Base-by-base conservation (phyloP, 2,888 invertebrate species). In the Amiota mariae region DNA sequence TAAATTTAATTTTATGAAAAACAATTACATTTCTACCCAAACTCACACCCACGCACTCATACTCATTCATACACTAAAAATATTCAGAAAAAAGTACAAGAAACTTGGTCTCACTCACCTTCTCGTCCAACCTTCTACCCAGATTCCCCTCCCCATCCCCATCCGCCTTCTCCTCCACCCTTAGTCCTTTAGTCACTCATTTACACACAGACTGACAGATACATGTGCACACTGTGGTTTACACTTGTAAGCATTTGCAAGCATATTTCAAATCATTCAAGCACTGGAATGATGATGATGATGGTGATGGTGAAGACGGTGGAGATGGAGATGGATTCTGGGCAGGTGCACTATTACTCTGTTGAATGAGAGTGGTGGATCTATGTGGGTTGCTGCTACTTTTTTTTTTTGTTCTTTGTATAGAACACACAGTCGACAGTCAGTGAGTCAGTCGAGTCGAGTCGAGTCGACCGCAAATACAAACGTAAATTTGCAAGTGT, bases 1-100 rank as follows among this genome's bases (percentile, higher is more conserved):
- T 85, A 83, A 83, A 83, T 83, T 83, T 80, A 80, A 83, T 83
- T 83, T 83, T 80, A 83, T 83, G 85, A 85, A 83, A 83, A 83
- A 85, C 83, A 85, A 83, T 85, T 85, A 83, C 85, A 80, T 81
- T 79, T 76, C 76, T 57, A 59, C 15, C 36, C 67, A 24, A 51
- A 54, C 54, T 24, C 67, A 68, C 15, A 68, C 18, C 77, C 76
- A 73, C 67, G 8, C 46, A 13, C 49, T 75, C 75, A 73, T 64
- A n/a, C n/a, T 12, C 9, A 54, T 57, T 71, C 64, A 57, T n/a
- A 18, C 48, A 51, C 18, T 36, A 36, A 36, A 36, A 36, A 36
- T 36, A 36, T 36, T 36, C 36, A 36, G 6, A 36, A 36, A 36
- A 36, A 36, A 36, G 36, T 36, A 36, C 36, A 6, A 36, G 36